phyloP scores from a whole-genome alignment of 2,113 vertebrate genomes.

The Eptesicus fuscus region DNA sequence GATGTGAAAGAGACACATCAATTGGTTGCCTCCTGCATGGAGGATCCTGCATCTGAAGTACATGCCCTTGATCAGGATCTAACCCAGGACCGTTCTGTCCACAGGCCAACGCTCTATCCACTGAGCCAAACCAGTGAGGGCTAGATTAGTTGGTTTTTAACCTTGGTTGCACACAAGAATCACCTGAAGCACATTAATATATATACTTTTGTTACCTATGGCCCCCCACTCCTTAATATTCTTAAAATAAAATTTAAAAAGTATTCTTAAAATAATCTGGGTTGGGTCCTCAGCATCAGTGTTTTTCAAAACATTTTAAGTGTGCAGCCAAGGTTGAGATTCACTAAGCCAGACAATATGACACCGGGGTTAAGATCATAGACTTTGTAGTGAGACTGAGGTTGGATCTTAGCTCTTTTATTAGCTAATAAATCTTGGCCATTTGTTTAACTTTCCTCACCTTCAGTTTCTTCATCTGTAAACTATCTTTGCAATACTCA shows the following conservation, averaged over 20 bases:
- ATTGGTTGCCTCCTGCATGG: too few species aligned
- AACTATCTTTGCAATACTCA: neutral
- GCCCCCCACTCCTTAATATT: neutral
- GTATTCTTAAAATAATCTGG: constrained; percentile 4
- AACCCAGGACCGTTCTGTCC: too few species aligned
- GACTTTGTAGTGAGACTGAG: neutral
- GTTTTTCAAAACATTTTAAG: neutral
- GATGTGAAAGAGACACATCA: too few species aligned
- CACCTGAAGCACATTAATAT: neutral
- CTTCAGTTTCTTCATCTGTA: neutral
- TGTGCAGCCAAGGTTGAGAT: neutral
- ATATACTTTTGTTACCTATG: neutral
- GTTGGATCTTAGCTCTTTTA: neutral
- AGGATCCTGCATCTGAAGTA: too few species aligned
- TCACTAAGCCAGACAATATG: neutral
- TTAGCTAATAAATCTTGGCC: neutral
- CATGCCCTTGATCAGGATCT: too few species aligned
- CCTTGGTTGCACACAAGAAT: neutral
- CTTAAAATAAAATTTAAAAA: too few species aligned
- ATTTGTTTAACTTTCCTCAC: neutral
- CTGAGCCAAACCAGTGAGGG: too few species aligned
- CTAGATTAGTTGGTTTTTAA: neutral
- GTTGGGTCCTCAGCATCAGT: neutral
- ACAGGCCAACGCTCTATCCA: too few species aligned
- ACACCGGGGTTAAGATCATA: neutral